phyloP scores from a whole-genome alignment of 2,113 vertebrate species.

The Indicator maculatus region DNA sequence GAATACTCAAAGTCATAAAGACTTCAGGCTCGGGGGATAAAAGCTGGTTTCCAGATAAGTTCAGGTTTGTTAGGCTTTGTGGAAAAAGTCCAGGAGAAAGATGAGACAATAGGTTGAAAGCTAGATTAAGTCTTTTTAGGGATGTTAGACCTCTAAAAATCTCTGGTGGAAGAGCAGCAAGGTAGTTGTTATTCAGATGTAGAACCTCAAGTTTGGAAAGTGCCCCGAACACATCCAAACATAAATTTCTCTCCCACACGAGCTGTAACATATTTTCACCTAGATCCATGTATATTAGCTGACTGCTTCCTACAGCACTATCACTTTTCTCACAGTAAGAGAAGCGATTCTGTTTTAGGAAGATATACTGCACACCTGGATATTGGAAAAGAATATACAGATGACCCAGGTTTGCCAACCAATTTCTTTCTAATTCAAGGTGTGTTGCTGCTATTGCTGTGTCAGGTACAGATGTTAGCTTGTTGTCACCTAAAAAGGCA shows the following conservation, averaged over 20 bases:
- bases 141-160: constrained; percentile 81
- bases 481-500: constrained; percentile 78
- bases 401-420: constrained; percentile 69
- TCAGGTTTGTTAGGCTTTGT: constrained; percentile 70
- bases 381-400: constrained; percentile 74
- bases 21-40: constrained; percentile 78
- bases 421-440: constrained; percentile 80
- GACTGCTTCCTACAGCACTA: constrained; percentile 33
- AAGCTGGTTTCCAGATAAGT: constrained; percentile 83
- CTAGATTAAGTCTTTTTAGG: constrained; percentile 78
- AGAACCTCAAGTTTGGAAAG: constrained; percentile 76
- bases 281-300: constrained; percentile 81
- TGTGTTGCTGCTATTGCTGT: not conserved
- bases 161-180: constrained; percentile 78
- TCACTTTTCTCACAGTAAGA: constrained; percentile 63
- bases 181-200: constrained; percentile 79
- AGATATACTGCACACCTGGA: constrained; percentile 61
- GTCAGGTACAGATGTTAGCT: constrained; percentile 39
- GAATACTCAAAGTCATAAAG: constrained; percentile 71
- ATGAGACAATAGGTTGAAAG: constrained; percentile 79
- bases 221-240: constrained; percentile 82
- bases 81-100: constrained; percentile 79
- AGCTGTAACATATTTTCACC: constrained; percentile 81
- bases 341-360: constrained; percentile 79
- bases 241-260: constrained; percentile 77